Percentiles rank a stretch among this genome's conserved stretches.
Evolutionary conservation across 2,113 vertebrate genomes (phyloP).

Genomic region (Anthoscopus minutus): DNA sequence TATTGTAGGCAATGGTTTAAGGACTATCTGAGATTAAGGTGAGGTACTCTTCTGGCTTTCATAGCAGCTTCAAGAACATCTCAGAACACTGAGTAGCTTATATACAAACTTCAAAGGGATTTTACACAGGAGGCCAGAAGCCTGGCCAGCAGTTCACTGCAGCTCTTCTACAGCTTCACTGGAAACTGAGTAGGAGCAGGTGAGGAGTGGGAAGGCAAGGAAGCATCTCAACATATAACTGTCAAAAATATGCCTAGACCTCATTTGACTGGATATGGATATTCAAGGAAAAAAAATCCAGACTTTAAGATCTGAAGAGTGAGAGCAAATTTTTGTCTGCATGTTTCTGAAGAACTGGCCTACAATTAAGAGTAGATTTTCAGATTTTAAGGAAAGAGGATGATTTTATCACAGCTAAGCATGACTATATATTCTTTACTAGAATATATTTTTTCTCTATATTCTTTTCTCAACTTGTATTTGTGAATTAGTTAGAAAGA

Average conservation of each 20-base stretch:
- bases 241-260: background rate
- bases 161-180: conserved; percentile 24
- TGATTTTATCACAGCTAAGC: background rate
- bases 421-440: background rate
- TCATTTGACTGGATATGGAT: background rate
- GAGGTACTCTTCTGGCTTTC: background rate
- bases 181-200: background rate
- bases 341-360: background rate
- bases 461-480: background rate
- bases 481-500: background rate
- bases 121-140: background rate
- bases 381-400: background rate
- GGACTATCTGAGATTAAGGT: background rate
- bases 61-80: background rate
- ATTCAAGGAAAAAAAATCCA: background rate
- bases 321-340: background rate
- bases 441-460: too few relatives aligned
- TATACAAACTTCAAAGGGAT: conserved; percentile 4
- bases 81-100: conserved; percentile 5
- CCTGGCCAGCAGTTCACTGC: conserved; percentile 8
- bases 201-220: background rate
- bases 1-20: background rate
- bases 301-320: background rate
- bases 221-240: background rate
- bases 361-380: background rate